Evolutionary conservation across 1,140 invertebrate genomes (phyloP).

Genomic region (Anoplolepis gracilipes): DNA sequence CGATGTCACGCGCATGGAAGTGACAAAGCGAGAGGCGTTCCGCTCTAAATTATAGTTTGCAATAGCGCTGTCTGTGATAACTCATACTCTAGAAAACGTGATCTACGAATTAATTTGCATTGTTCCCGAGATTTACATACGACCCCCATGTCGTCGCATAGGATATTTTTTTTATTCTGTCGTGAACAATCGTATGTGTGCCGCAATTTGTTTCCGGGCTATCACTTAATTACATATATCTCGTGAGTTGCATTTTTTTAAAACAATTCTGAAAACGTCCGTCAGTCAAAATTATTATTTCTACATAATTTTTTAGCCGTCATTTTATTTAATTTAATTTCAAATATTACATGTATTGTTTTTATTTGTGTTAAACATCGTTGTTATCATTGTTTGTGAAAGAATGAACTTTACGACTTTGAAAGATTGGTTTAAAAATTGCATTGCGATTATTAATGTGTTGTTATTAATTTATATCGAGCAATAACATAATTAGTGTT

Average conservation of each 20-base stretch:
- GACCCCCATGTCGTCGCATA: background rate
- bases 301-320: background rate
- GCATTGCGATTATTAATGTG: background rate
- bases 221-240: background rate
- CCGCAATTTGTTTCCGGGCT: background rate
- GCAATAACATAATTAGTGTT: background rate
- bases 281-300: slow-evolving; percentile 3
- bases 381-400: background rate
- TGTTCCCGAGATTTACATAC: slow-evolving; percentile 37
- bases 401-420: background rate
- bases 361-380: background rate
- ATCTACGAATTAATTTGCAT: slow-evolving; percentile 56
- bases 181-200: background rate
- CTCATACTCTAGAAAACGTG: slow-evolving; percentile 45
- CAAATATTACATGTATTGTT: background rate
- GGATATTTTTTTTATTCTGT: background rate
- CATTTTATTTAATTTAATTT: background rate
- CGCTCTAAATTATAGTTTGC: slow-evolving; percentile 52
- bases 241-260: slow-evolving; percentile 1
- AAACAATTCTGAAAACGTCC: background rate
- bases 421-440: background rate
- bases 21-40: slow-evolving; percentile 54
- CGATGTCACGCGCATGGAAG: slow-evolving; percentile 49
- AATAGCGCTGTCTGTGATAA: slow-evolving; percentile 18
- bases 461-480: background rate